Percentiles rank a stretch among this genome's conserved stretches.
These are phyloP conservation scores for Drosophila macrospina DNA, from an alignment of 2,888 invertebrate genomes.

Conservation along the genomic window DNA sequence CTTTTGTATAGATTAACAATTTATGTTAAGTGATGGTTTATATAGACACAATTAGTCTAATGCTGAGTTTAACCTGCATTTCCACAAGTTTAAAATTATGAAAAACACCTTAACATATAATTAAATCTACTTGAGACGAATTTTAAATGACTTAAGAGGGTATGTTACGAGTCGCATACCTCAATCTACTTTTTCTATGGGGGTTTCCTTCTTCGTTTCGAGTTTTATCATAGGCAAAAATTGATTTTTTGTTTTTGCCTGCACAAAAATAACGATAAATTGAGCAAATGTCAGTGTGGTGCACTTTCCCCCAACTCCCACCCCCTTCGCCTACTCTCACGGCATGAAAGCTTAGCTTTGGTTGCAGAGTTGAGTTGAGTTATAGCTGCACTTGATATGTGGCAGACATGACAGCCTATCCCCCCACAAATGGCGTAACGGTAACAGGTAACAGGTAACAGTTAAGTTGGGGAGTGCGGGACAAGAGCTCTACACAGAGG, in stretches of 20 bases:
- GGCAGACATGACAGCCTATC: slow-evolving; percentile 58
- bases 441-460: too few relatives aligned
- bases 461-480: neutral
- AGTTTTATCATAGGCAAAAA: slow-evolving; percentile 76
- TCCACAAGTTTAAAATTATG: neutral
- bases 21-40: neutral
- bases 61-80: too few relatives aligned
- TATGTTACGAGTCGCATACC: slow-evolving; percentile 12
- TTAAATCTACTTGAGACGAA: too few relatives aligned
- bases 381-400: slow-evolving; percentile 77
- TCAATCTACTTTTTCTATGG: neutral
- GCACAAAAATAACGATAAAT: slow-evolving; percentile 77
- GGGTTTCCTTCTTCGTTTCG: slow-evolving; percentile 27
- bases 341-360: neutral
- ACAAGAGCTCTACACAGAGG: neutral
- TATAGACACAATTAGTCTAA: neutral
- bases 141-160: slow-evolving; percentile 9
- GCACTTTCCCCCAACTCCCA: slow-evolving; percentile 8
- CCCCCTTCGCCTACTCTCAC: neutral
- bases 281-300: slow-evolving; percentile 76
- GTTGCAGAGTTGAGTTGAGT: slow-evolving; percentile 69
- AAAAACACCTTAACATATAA: too few relatives aligned
- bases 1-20: neutral
- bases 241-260: slow-evolving; percentile 69
- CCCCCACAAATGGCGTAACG: slow-evolving; percentile 15